phyloP scores from a whole-genome alignment of 1,140 invertebrate genomes.

The Streblospio benedicti region DNA sequence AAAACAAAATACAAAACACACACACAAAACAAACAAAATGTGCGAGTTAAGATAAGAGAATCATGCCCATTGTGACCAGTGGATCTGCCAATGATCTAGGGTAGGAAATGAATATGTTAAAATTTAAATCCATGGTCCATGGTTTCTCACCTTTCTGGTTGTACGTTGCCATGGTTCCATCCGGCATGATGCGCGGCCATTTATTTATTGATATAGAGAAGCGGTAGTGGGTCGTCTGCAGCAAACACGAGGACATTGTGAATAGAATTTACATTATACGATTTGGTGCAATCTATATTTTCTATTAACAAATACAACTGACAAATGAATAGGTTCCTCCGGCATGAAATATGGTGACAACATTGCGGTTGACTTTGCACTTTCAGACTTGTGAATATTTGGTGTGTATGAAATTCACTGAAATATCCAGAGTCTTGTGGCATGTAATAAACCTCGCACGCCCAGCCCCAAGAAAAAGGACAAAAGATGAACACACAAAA shows the following conservation, averaged over 20 bases:
- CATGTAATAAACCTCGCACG: too few species aligned
- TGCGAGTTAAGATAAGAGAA: too few species aligned
- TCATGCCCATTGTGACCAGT: too few species aligned
- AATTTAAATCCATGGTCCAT: too few species aligned
- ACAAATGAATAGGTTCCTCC: neutral
- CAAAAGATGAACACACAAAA: too few species aligned
- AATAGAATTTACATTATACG: neutral
- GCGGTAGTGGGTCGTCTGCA: conserved; percentile 50
- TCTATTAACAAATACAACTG: neutral
- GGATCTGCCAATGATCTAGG: too few species aligned
- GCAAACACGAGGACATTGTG: neutral
- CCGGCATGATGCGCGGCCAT: conserved; percentile 61
- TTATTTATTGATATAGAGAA: conserved; percentile 64
- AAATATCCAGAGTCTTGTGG: too few species aligned
- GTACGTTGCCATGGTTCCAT: conserved; percentile 50
- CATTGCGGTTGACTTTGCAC: neutral
- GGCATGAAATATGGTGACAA: neutral
- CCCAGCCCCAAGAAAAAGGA: too few species aligned
- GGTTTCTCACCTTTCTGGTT: conserved; percentile 59
- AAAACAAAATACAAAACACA: too few species aligned
- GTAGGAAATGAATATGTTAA: too few species aligned
- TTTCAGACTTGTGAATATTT: neutral
- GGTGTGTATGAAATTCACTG: neutral
- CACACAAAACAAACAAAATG: too few species aligned
- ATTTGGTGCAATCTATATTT: neutral